Conservation (phyloP, 2,113 vertebrate genomes). For the Charina bottae region DNA sequence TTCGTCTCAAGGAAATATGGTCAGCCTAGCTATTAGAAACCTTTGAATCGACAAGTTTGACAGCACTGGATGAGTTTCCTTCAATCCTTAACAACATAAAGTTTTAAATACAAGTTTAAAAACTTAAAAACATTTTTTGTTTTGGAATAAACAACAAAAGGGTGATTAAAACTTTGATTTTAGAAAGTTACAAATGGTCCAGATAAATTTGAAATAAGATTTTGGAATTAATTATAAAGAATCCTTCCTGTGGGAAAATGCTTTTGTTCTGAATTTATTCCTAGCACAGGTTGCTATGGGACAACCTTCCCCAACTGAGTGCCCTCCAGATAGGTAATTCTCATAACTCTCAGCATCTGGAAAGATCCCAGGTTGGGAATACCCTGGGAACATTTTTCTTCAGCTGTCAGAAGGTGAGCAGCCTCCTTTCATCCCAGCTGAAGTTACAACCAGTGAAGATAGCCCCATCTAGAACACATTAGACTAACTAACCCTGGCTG, state of each 20-base stretch:
- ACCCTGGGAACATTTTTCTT: neutral
- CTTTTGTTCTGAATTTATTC: neutral
- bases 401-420: neutral
- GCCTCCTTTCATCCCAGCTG: neutral
- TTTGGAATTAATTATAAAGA: no score
- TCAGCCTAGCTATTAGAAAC: no score
- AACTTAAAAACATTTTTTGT: no score
- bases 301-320: neutral
- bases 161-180: no score
- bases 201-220: neutral
- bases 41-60: no score
- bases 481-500: neutral
- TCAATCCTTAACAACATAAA: no score
- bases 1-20: no score
- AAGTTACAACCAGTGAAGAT: neutral
- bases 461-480: neutral
- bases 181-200: no score
- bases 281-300: neutral
- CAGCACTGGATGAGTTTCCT: no score
- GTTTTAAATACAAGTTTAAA: no score
- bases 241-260: no score
- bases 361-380: neutral
- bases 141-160: no score
- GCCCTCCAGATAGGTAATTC: neutral
- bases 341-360: neutral